These are phyloP conservation scores for Thaumatotibia leucotreta DNA, from an alignment of 1,140 invertebrate genomes.

Conservation along the genomic window DNA sequence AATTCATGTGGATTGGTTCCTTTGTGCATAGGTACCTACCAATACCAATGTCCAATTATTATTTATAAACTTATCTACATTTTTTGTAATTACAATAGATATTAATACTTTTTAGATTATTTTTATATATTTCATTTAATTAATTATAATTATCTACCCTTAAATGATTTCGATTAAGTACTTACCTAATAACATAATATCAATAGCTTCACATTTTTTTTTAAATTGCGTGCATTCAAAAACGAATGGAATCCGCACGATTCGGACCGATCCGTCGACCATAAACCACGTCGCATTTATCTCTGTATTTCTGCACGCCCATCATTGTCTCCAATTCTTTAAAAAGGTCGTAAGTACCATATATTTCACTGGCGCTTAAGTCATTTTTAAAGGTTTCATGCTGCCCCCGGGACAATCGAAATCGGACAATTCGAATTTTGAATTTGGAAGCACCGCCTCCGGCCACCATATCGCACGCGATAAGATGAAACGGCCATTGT, in stretches of 20 bases:
- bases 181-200: no score
- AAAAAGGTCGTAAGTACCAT: not conserved
- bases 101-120: no score
- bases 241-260: not conserved
- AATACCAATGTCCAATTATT: no score
- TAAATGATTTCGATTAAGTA: no score
- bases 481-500: constrained; percentile 7
- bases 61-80: no score
- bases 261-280: not conserved
- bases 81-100: no score
- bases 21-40: no score
- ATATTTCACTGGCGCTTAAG: not conserved
- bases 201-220: not conserved
- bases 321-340: not conserved
- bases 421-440: constrained; percentile 39
- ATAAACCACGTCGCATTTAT: constrained; percentile 16
- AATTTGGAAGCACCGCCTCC: constrained; percentile 48
- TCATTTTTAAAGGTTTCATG: constrained; percentile 23
- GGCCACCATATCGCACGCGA: constrained; percentile 57
- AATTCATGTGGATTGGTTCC: no score
- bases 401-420: constrained; percentile 39
- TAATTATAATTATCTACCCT: no score
- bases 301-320: constrained; percentile 8
- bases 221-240: not conserved
- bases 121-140: no score